Conservation (phyloP, 2,797 vertebrate genomes). For the Catostomus latipinnis region DNA sequence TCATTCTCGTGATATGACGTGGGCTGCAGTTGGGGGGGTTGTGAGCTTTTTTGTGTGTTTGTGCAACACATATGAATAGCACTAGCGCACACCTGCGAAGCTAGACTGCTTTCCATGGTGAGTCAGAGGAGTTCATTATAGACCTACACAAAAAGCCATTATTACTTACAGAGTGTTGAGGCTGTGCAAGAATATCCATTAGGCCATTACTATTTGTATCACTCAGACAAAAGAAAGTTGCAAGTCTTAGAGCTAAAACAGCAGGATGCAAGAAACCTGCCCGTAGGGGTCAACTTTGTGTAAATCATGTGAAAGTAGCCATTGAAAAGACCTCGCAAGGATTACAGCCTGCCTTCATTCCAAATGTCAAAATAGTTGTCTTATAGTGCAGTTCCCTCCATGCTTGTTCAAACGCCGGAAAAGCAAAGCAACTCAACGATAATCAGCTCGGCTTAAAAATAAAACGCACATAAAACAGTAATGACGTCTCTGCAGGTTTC, state of each 20-base stretch:
- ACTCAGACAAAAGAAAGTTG: constrained; percentile 46
- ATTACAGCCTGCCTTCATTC: neutral
- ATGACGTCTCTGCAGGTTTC: constrained; percentile 37
- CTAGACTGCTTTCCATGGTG: constrained; percentile 46
- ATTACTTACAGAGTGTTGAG: constrained; percentile 58
- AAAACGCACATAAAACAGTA: neutral
- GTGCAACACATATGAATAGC: constrained; percentile 42
- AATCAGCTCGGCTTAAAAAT: constrained; percentile 20
- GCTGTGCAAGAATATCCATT: constrained; percentile 33
- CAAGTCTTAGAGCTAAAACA: constrained; percentile 31
- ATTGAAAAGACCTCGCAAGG: neutral
- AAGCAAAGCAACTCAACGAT: neutral
- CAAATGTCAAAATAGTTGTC: neutral
- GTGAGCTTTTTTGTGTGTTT: constrained; percentile 45
- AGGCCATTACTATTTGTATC: constrained; percentile 52
- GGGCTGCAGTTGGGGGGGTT: constrained; percentile 30
- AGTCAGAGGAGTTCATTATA: constrained; percentile 54
- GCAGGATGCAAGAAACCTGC: constrained; percentile 7
- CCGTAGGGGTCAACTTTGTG: constrained; percentile 9
- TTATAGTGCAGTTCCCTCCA: neutral
- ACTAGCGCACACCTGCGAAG: constrained; percentile 55
- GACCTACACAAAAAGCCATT: constrained; percentile 51
- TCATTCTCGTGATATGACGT: constrained; percentile 35
- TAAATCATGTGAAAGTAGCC: constrained; percentile 22
- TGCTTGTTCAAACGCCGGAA: neutral